Conservation (phyloP, 2,888 invertebrate genomes). For the Tipula helvola region DNA sequence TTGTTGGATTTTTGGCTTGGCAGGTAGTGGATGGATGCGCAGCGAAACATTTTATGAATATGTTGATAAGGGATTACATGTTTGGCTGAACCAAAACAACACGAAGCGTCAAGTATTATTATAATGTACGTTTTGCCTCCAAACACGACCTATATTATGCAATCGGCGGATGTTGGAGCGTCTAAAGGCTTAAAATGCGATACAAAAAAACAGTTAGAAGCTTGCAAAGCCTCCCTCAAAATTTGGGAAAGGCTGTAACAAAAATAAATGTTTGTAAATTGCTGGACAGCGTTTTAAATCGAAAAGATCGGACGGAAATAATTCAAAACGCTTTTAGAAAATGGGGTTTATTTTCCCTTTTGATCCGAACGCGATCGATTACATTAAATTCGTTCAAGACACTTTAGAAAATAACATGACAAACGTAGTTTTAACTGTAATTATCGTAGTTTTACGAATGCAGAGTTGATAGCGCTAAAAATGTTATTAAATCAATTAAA, state of each 20-base stretch:
- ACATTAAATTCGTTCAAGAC: background rate
- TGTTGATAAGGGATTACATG: slow-evolving; percentile 10
- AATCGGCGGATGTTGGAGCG: slow-evolving; percentile 17
- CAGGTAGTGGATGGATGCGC: background rate
- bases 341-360: background rate
- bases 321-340: background rate
- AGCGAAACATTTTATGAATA: background rate
- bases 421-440: background rate
- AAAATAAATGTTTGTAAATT: slow-evolving; percentile 13
- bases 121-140: slow-evolving; percentile 15
- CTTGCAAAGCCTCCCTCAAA: background rate
- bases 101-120: slow-evolving; percentile 11
- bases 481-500: background rate
- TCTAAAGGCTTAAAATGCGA: no score
- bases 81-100: slow-evolving; percentile 9
- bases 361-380: background rate
- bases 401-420: background rate
- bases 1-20: background rate
- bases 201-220: no score
- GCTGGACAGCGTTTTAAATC: background rate
- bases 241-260: slow-evolving; percentile 11
- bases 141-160: slow-evolving; percentile 17
- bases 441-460: background rate
- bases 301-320: background rate
- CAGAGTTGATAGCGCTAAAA: background rate